Evolutionary conservation across 2,888 invertebrate genomes (phyloP).

Genomic region (Euclidia mi): DNA sequence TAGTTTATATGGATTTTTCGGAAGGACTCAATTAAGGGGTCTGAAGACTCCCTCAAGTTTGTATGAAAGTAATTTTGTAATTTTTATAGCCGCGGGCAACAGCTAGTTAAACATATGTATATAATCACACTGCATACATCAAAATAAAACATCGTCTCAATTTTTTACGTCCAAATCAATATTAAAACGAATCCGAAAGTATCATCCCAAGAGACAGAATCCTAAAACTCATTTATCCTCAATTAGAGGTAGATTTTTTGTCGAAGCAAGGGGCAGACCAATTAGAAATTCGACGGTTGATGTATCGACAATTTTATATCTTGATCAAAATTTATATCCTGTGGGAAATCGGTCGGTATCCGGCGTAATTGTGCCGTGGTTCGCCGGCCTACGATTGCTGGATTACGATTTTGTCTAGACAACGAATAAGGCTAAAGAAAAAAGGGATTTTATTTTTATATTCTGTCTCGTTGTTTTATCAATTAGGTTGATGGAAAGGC

Average conservation of each 20-base stretch:
- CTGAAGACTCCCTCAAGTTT: no score
- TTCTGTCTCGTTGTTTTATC: conserved; percentile 49
- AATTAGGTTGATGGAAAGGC: conserved; percentile 49
- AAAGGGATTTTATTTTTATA: conserved; percentile 37
- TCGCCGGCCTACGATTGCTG: conserved; percentile 46
- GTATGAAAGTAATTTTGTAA: no score
- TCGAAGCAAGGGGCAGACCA: conserved; percentile 54
- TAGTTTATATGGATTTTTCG: no score
- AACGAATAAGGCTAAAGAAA: conserved; percentile 33
- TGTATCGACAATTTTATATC: conserved; percentile 73
- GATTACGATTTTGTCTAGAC: conserved; percentile 60
- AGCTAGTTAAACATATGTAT: conserved; percentile 19
- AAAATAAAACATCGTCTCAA: no score
- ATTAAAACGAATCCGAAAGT: conserved; percentile 21
- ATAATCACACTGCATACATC: no score
- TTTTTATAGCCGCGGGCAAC: not conserved
- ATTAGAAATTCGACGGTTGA: conserved; percentile 62
- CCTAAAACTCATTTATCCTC: conserved; percentile 44
- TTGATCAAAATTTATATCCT: conserved; percentile 68
- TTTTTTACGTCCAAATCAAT: not conserved
- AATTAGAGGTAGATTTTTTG: conserved; percentile 47
- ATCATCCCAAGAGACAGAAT: conserved; percentile 41
- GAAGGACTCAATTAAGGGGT: no score
- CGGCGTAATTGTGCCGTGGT: conserved; percentile 53
- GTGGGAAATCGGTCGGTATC: conserved; percentile 67